phyloP scores from a whole-genome alignment of 2,113 vertebrate species.

The Xerus inauris region DNA sequence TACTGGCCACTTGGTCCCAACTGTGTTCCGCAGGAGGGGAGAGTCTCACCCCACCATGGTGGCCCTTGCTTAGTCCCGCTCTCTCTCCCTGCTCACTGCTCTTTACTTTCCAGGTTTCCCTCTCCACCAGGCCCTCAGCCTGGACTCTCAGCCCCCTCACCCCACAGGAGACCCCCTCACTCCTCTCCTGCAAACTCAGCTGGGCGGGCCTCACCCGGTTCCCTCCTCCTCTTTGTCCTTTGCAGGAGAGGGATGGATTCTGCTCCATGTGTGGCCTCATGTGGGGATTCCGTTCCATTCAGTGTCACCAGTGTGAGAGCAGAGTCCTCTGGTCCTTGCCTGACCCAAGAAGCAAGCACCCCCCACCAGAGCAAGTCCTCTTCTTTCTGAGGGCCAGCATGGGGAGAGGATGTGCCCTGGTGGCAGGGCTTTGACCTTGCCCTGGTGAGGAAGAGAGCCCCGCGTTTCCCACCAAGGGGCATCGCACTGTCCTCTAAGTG shows the following conservation, averaged over 20 bases:
- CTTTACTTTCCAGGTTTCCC: not conserved
- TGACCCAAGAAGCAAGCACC: not conserved
- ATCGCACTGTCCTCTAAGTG: not conserved
- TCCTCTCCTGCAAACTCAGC: not conserved
- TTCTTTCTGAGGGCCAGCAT: not conserved
- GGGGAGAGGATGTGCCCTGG: fast-evolving
- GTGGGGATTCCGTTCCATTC: not conserved
- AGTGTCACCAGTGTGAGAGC: not conserved
- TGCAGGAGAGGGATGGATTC: not conserved
- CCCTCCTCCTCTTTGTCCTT: not conserved
- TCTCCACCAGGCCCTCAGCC: not conserved
- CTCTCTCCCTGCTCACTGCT: too few relatives aligned
- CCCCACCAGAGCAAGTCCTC: not conserved
- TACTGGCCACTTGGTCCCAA: too few relatives aligned
- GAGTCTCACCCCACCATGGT: fast-evolving
- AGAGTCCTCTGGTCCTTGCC: fast-evolving
- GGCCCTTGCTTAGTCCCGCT: not conserved
- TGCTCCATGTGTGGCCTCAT: not conserved
- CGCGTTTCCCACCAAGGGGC: not conserved
- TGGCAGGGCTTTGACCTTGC: too few relatives aligned
- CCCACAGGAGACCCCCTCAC: too few relatives aligned
- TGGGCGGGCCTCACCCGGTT: not conserved
- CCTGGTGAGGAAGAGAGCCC: not conserved
- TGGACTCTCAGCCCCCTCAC: not conserved
- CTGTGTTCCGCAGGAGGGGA: fast-evolving